Base-by-base conservation (phyloP, 2,888 invertebrate genomes). In the Spisula solida region DNA sequence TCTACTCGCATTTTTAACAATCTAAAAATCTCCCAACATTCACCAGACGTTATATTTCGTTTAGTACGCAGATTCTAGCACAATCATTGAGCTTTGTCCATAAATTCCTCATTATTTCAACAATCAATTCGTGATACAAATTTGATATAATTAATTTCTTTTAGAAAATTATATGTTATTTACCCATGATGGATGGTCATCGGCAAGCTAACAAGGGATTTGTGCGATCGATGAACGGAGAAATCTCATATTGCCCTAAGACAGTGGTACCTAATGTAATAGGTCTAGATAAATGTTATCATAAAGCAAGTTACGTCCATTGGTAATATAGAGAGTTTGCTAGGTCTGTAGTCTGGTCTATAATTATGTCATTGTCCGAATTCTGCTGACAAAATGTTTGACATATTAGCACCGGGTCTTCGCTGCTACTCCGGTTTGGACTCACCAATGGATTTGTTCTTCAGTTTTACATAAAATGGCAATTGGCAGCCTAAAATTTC, bases 121-220 rank as follows among this genome's bases (percentile, higher is more conserved):
- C 47, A 31, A 80, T 86, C 82, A 79, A 56, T 41, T 79, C 78
- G 80, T 78, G 80, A 86, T 79, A 86, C 86, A 89, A 82, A 86
- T 83, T 86, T 66, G 82, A 80, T 83, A 89, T 86, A 86, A 88
- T 86, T 89, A 86, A 88, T 86, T 81, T 86, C 86, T 89, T 86
- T 86, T 66, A 80, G 83, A 89, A 81, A 88, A 86, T 84, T 86
- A 89, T 80, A 89, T 70, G 80, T 82, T 83, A 89, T 89, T 89
- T 85, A 85, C 56, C 20, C n/a, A 56, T 79, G 85, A 85, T 79
- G 34, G 56, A 79, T 79, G 34, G 79, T 85, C 41, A 79, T 56
- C 20, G n/a, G n/a, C 56, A 31, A 8, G n/a, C 79, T 56, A 78
- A 34, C 85, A 56, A 79, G 85, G 79, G 85, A 85, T 55, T 85